Base-by-base conservation (phyloP, 2,113 vertebrate genomes). In the Prunella fulvescens region DNA sequence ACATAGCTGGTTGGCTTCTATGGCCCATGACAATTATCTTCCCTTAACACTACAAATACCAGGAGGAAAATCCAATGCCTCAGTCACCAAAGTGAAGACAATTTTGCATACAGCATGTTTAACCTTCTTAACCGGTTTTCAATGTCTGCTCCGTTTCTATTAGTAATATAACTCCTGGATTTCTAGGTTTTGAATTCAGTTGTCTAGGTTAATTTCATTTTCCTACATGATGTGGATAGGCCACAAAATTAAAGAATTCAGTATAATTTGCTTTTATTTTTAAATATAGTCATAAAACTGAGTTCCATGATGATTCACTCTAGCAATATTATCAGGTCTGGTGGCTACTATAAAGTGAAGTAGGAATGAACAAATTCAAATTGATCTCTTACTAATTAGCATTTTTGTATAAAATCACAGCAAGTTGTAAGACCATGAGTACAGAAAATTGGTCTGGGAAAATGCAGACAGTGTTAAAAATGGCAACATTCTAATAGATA, bases 281-380 rank as follows among this genome's bases (percentile, higher is more conserved):
- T 64, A 84, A 86, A 87, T 64, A 45, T 22, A 85, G 76, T 72
- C 12, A 79, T 74, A 69, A 81, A 94, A 74, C 8, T 76, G 35
- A 83, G 70, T 28, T 90, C 81, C 26, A 40, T 51, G 53, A 58
- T 11, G 33, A 76, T 78, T 81, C 58, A 53, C 13, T 60, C 78
- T 18, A 91, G n/a, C 45, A 83, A 35, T 90, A 73, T 74, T 85
- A 83, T 64, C 42, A 76, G 39, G 25, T 86, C 71, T 86, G 18
- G 65, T 87, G 61, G 44, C 51, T 92, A 92, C 66, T 56, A 50
- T 66, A 74, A 94, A 82, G 35, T 77, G 24, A 31, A 20, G 42
- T 51, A 86, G 25, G 19, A 96, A 90, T 88, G 72, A 95, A 40
- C 14, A 89, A 92, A 88, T 80, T 95, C 58, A 90, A 71, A 91